Percentiles rank a stretch among this genome's conserved stretches.
Evolutionary conservation across 2,888 invertebrate genomes (phyloP).

Genomic region (Eupeodes latifasciatus): DNA sequence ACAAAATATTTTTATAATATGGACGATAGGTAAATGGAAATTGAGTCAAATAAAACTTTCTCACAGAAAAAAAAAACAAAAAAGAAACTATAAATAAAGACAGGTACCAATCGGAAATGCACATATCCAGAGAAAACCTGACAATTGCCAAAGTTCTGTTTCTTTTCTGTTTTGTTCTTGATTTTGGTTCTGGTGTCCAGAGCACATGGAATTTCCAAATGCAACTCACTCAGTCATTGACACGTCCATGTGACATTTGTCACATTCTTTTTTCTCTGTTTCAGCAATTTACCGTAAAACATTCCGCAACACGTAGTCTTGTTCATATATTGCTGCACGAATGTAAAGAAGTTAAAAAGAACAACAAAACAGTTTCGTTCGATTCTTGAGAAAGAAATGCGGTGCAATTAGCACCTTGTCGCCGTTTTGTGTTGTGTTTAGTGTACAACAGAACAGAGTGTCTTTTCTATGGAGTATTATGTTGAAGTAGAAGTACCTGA

Average conservation of each 20-base stretch:
- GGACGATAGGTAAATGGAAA: not conserved
- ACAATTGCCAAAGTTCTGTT: constrained; percentile 37
- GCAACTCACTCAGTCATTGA: constrained; percentile 62
- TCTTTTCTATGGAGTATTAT: not conserved
- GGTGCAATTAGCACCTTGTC: constrained; percentile 75
- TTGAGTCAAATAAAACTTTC: constrained; percentile 6
- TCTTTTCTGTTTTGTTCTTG: no score
- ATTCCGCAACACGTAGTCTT: constrained; percentile 68
- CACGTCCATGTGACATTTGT: constrained; percentile 76
- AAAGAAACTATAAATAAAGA: not conserved
- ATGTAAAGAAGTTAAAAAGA: not conserved
- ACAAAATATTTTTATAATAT: not conserved
- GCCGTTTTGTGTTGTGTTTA: constrained; percentile 25
- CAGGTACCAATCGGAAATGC: constrained; percentile 64
- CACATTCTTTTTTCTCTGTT: constrained; percentile 62
- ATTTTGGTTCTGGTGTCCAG: no score
- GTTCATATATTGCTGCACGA: constrained; percentile 2
- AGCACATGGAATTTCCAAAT: constrained; percentile 63
- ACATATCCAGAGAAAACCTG: constrained; percentile 63
- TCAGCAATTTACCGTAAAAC: constrained; percentile 62
- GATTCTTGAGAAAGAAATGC: constrained; percentile 66
- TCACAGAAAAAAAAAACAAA: not conserved
- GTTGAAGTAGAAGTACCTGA: constrained; percentile 44
- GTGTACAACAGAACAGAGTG: not conserved
- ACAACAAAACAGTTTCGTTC: not conserved